These are phyloP conservation scores for Parazoanthus atlanticus DNA, from an alignment of 92 coral and sea anemone genomes.

Conservation along the genomic window DNA sequence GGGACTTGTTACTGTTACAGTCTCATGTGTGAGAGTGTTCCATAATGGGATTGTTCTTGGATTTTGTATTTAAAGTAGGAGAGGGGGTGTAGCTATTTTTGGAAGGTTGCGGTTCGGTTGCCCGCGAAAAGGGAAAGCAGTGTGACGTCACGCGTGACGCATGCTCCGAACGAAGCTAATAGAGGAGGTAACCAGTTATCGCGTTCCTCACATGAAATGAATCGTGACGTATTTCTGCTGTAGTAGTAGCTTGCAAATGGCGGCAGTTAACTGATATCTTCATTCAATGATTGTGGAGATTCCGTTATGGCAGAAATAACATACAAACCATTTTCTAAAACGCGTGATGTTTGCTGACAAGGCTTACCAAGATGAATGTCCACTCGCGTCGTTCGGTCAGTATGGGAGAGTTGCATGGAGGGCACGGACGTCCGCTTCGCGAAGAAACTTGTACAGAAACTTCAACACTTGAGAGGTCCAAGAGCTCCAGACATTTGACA, in stretches of 20 bases:
- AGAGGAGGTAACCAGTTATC: neutral
- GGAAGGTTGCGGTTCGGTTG: neutral
- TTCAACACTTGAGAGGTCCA: constrained; percentile 71
- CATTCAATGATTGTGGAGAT: too few species aligned
- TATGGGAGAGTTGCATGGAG: constrained; percentile 84
- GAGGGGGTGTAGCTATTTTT: too few species aligned
- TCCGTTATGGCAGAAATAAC: constrained; percentile 7
- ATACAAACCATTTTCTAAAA: neutral
- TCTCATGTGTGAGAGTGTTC: too few species aligned
- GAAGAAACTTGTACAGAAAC: constrained; percentile 49
- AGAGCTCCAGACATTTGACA: constrained; percentile 73
- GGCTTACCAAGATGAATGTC: constrained; percentile 5
- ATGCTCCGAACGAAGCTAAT: constrained; percentile 21
- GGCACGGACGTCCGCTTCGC: constrained; percentile 64
- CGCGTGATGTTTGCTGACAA: constrained; percentile 15
- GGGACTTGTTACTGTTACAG: too few species aligned
- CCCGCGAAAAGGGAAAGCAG: neutral
- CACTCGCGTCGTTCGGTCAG: constrained; percentile 68
- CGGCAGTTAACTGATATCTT: neutral
- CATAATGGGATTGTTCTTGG: too few species aligned
- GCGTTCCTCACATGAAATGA: constrained; percentile 41
- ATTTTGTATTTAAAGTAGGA: too few species aligned
- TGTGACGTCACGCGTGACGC: constrained; percentile 47
- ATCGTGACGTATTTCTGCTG: constrained; percentile 27
- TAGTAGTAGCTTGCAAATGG: neutral